Base-by-base conservation (phyloP, 2,113 vertebrate genomes). In the Coptodon rendalli region DNA sequence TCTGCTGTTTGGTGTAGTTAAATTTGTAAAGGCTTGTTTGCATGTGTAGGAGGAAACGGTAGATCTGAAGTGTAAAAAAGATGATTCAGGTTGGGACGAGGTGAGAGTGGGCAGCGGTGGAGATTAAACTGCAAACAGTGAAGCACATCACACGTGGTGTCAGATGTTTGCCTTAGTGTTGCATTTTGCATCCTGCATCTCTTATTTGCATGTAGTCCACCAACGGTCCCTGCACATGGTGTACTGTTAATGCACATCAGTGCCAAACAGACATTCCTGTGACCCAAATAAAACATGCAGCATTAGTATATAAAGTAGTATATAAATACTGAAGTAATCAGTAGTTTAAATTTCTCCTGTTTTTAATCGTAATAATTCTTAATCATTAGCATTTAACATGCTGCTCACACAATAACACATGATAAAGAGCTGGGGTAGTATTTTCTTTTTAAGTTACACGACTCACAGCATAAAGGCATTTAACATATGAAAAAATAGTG, bases 11-110 rank as follows among this genome's bases (percentile, higher is more conserved):
- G 43, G 43, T 66, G 27, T 43, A 73, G 50, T 12, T 68, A 7
- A 82, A 83, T 57, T 22, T 80, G 34, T 63, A 81, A 86, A 78
- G 29, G 68, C 14, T 24, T 50, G 76, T 71, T 76, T 78, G 80
- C 54, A 59, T 24, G 81, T 81, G 86, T 82, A 12, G 86, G 91
- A 81, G 83, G 83, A 82, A 79, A 59, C 50, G 5, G 84, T 3
- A 16, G 79, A 78, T 87, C 12, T 66, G 27, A 86, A 79, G 89
- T 59, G 88, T 88, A 68, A 89, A 86, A 83, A 81, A 78, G 66
- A 91, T 89, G 87, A 91, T 53, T 85, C 83, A 81, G 84, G 56
- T 63, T 45, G 52, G 66, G 54, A 29, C 8, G 56, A 61, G 52
- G 79, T 61, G 86, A 82, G 79, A 63, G 81, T 87, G 61, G 61